Evolutionary conservation across 2,797 vertebrate species (phyloP), one percentile per base, ranked within the genome.

Genomic region (Furcifer pardalis): DNA sequence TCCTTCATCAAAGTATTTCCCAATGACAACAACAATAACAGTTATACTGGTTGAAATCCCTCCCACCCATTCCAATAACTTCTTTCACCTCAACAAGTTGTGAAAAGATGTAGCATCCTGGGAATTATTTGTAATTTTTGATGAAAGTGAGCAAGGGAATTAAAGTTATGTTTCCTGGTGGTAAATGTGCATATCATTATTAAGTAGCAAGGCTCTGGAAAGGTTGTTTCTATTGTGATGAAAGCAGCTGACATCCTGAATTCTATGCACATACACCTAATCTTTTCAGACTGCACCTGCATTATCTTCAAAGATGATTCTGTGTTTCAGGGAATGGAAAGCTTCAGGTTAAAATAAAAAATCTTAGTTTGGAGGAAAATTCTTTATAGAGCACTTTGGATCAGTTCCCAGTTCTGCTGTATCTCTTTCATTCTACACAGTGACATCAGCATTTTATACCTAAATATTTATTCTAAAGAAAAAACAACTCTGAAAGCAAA

Each of bases 381-480:
- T 90, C 92, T 83, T 78, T 90, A 84, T 91, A 89, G 92, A 92
- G 73, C 42, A 86, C 52, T 91, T 91, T 94, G 93, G 93, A 94
- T 82, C 40, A 44, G 73, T 95, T 93, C 92, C 93, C 89, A 91
- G 92, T 91, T 91, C 40, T 81, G 9, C 52, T 82, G 3, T 84
- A 62, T 80, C 73, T 90, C 76, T 90, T 92, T 92, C 84, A 84
- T 84, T 40, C 25, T 89, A 81, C 90, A 68, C 21, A 89, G 60
- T 93, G 91, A 93, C 82, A 93, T 93, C 91, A 95, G 78, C 78
- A 89, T 90, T 93, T 94, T 91, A 85, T 87, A 85, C 68, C 89
- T 92, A 80, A 93, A 86, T 94, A 94, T 95, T 95, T 95, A 93
- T 94, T 93, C 75, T 87, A 87, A 85, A 23, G 27, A 85, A 87